A percentile compares a stretch with the other conserved stretches of the same genome.
Conservation (phyloP, 2,113 vertebrate species). For the Ptilonorhynchus violaceus region DNA sequence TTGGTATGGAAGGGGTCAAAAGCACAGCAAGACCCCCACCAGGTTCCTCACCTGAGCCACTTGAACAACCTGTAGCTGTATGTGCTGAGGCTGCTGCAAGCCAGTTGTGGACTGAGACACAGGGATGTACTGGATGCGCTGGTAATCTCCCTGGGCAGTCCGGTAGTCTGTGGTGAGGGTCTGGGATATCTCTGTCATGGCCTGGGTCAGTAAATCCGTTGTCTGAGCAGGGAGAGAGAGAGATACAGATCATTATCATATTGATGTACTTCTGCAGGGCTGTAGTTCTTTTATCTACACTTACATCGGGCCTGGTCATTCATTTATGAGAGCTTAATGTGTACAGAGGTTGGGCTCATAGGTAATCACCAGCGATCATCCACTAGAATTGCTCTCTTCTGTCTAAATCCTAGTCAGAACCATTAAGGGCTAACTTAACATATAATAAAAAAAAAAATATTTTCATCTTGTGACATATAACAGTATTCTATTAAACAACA, state of each 20-base stretch:
- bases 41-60: conserved; percentile 85
- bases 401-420: not conserved
- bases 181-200: conserved; percentile 97
- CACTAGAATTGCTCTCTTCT: not conserved
- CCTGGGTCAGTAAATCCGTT: conserved; percentile 94
- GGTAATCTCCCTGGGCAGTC: conserved; percentile 90
- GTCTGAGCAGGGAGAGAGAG: conserved; percentile 74
- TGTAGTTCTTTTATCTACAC: not conserved
- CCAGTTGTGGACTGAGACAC: conserved; percentile 85
- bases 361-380: not conserved
- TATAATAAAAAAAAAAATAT: not conserved
- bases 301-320: not conserved
- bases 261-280: not conserved
- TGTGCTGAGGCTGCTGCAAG: conserved; percentile 90
- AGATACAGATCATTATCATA: not conserved
- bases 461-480: not conserved
- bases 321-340: not conserved
- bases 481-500: not conserved
- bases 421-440: not conserved
- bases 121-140: conserved; percentile 96
- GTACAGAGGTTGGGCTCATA: not conserved
- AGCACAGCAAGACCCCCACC: not conserved
- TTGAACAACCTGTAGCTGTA: conserved; percentile 96
- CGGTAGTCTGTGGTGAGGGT: conserved; percentile 94
- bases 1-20: not conserved